Conservation (phyloP, 2,797 vertebrate species). For the Rhinophrynus dorsalis region DNA sequence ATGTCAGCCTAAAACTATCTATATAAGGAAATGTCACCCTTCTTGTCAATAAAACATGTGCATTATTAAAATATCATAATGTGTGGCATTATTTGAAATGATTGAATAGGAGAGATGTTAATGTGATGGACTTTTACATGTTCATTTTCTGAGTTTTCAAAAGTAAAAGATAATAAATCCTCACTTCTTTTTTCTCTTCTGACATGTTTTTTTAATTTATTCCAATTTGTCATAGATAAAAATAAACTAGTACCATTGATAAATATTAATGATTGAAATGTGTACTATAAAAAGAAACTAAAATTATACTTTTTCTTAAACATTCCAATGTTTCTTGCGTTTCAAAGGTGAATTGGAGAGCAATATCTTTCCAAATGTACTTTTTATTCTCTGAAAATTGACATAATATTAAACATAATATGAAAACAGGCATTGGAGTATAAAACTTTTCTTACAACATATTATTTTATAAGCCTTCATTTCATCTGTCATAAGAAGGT, state of each 20-base stretch:
- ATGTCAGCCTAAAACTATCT: too few relatives aligned
- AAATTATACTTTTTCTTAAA: slow-evolving; percentile 62
- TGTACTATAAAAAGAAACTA: too few relatives aligned
- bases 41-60: neutral
- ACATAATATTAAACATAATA: slow-evolving; percentile 86
- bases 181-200: too few relatives aligned
- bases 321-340: slow-evolving; percentile 73
- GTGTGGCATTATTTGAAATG: neutral
- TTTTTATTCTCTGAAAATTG: slow-evolving; percentile 72
- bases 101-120: neutral
- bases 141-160: too few relatives aligned
- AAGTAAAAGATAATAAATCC: too few relatives aligned
- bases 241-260: too few relatives aligned
- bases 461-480: slow-evolving; percentile 81
- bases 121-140: neutral
- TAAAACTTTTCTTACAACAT: slow-evolving; percentile 82
- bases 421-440: slow-evolving; percentile 78
- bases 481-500: slow-evolving; percentile 79
- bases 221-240: too few relatives aligned
- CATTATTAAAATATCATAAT: neutral
- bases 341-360: slow-evolving; percentile 74
- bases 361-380: slow-evolving; percentile 71
- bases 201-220: too few relatives aligned
- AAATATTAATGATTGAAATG: too few relatives aligned
- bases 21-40: slow-evolving; percentile 4